Evolutionary conservation across 2,113 vertebrate species (phyloP).

Genomic region (Laticauda laticaudata): DNA sequence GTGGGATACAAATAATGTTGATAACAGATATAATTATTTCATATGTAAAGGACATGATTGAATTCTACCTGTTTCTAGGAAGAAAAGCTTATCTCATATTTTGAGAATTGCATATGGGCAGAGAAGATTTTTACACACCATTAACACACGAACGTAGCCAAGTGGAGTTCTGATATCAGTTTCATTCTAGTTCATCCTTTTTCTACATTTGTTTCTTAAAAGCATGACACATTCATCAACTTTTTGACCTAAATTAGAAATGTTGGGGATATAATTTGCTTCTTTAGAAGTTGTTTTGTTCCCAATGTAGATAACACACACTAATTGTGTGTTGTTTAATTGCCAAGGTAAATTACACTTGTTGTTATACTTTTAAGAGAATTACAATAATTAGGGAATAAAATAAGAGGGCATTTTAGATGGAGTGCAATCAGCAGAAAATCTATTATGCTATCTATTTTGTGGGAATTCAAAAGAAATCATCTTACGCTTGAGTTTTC

Average conservation of each 20-base stretch:
- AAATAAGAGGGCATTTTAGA: background rate
- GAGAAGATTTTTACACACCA: background rate
- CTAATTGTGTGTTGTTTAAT: background rate
- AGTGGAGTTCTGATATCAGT: background rate
- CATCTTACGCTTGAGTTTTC: background rate
- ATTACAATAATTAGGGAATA: background rate
- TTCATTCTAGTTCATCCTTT: background rate
- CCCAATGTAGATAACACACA: background rate
- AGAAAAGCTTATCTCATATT: background rate
- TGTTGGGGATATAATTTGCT: background rate
- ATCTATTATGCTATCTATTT: background rate
- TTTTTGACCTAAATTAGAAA: background rate
- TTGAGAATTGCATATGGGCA: background rate
- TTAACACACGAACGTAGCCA: background rate
- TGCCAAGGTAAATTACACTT: background rate
- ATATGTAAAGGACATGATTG: background rate
- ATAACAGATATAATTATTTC: background rate
- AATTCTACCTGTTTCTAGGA: background rate
- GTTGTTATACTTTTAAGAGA: background rate
- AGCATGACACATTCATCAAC: background rate
- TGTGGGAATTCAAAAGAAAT: background rate
- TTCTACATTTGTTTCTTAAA: background rate
- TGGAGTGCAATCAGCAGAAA: background rate
- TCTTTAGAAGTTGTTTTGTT: background rate
- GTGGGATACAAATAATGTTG: background rate